Percentiles rank a stretch among this genome's conserved stretches.
phyloP scores from a whole-genome alignment of 2,797 vertebrate genomes.

The Euthynnus affinis region DNA sequence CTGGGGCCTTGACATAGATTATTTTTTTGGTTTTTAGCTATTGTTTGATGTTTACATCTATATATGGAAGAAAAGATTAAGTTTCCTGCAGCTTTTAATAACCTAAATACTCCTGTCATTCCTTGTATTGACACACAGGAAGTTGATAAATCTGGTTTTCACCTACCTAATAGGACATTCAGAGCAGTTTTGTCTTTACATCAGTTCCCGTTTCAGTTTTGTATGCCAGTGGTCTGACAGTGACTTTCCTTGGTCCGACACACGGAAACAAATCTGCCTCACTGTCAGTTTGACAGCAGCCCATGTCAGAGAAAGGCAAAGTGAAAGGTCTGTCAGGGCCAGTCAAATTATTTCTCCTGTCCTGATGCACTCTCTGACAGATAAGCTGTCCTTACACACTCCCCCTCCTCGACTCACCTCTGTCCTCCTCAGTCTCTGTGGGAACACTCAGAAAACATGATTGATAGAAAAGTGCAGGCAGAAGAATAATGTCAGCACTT shows the following conservation, averaged over 20 bases:
- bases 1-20: conserved; percentile 18
- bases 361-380: conserved; percentile 75
- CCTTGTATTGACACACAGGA: background rate
- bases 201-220: conserved; percentile 31
- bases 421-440: conserved; percentile 57
- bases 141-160: background rate
- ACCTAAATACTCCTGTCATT: background rate
- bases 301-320: conserved; percentile 64
- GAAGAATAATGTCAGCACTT: conserved; percentile 75
- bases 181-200: conserved; percentile 22
- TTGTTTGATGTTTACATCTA: background rate
- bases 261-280: conserved; percentile 57
- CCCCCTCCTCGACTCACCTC: conserved; percentile 60
- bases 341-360: conserved; percentile 72
- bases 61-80: background rate
- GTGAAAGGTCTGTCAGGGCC: conserved; percentile 76
- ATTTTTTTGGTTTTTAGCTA: background rate
- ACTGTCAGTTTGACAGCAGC: conserved; percentile 65
- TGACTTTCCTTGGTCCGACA: conserved; percentile 27
- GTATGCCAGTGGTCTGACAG: conserved; percentile 33
- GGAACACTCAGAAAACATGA: conserved; percentile 63
- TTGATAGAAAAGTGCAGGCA: conserved; percentile 74
- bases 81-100: conserved; percentile 13
- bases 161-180: conserved; percentile 10
- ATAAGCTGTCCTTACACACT: conserved; percentile 63